phyloP scores from a whole-genome alignment of 2,797 vertebrate species.

The Typhlichthys subterraneus region DNA sequence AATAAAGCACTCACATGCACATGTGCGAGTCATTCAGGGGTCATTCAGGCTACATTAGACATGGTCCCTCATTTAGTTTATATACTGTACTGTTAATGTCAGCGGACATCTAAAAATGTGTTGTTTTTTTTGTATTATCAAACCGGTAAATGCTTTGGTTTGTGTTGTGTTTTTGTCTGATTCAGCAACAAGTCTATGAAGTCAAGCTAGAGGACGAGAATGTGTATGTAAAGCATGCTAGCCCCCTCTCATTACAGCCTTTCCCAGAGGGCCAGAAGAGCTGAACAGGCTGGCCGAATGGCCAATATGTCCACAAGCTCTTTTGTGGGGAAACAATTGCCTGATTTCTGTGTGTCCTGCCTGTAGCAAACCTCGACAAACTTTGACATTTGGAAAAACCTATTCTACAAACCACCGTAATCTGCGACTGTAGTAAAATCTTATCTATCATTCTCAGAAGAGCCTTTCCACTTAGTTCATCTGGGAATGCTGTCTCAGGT shows the following conservation, averaged over 20 bases:
- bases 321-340: background rate
- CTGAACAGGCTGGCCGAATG: slow-evolving; percentile 36
- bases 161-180: slow-evolving; percentile 24
- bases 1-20: no score
- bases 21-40: no score
- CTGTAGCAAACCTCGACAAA: slow-evolving; percentile 16
- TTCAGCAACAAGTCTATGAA: slow-evolving; percentile 77
- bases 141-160: slow-evolving; percentile 16
- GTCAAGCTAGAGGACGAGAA: slow-evolving; percentile 73
- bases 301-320: slow-evolving; percentile 21
- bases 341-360: slow-evolving; percentile 6
- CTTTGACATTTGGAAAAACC: slow-evolving; percentile 48
- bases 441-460: slow-evolving; percentile 51
- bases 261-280: slow-evolving; percentile 56
- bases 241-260: slow-evolving; percentile 66
- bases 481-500: slow-evolving; percentile 29
- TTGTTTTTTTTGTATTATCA: slow-evolving; percentile 14
- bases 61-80: no score
- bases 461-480: slow-evolving; percentile 43
- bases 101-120: no score
- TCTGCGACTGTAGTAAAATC: slow-evolving; percentile 56
- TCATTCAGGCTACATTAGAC: no score
- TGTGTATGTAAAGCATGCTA: slow-evolving; percentile 71
- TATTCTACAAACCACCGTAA: slow-evolving; percentile 45
- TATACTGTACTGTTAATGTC: no score